These are phyloP conservation scores for Phaethornis superciliosus DNA, from an alignment of 2,113 vertebrate genomes.

Conservation along the genomic window DNA sequence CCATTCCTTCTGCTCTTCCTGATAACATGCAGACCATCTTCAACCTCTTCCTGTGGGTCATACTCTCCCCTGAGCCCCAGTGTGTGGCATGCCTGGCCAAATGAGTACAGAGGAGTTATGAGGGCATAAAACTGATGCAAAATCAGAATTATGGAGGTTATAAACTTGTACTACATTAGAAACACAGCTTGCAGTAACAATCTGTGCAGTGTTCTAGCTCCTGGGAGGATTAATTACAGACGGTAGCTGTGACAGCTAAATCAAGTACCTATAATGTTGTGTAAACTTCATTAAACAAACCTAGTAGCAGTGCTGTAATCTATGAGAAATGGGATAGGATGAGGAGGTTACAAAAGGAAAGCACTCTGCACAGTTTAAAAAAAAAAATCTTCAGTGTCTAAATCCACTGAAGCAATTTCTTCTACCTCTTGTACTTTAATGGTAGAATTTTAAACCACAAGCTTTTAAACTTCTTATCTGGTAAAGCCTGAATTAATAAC, in stretches of 20 bases:
- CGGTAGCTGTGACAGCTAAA: slow-evolving; percentile 46
- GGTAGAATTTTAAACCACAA: slow-evolving; percentile 8
- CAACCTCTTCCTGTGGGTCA: neutral
- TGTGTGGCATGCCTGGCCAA: neutral
- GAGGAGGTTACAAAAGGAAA: neutral
- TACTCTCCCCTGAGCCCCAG: neutral
- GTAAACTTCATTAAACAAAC: slow-evolving; percentile 53
- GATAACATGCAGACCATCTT: neutral
- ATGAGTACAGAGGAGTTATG: neutral
- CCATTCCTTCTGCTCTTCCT: rapidly evolving
- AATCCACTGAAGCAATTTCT: slow-evolving; percentile 4
- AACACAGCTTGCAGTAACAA: neutral
- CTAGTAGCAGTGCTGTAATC: neutral
- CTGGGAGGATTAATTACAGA: slow-evolving; percentile 57
- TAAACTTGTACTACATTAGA: neutral
- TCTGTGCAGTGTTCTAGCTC: neutral
- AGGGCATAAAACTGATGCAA: neutral
- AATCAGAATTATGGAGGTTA: neutral
- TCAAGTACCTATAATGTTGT: slow-evolving; percentile 37
- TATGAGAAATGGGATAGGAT: neutral
- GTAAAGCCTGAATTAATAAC: slow-evolving; percentile 37
- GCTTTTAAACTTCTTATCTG: slow-evolving; percentile 46
- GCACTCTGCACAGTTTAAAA: neutral
- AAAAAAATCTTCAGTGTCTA: neutral
- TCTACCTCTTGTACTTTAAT: neutral